Evolutionary conservation across 2,113 vertebrate species (phyloP).

Genomic region (Cololabis saira): DNA sequence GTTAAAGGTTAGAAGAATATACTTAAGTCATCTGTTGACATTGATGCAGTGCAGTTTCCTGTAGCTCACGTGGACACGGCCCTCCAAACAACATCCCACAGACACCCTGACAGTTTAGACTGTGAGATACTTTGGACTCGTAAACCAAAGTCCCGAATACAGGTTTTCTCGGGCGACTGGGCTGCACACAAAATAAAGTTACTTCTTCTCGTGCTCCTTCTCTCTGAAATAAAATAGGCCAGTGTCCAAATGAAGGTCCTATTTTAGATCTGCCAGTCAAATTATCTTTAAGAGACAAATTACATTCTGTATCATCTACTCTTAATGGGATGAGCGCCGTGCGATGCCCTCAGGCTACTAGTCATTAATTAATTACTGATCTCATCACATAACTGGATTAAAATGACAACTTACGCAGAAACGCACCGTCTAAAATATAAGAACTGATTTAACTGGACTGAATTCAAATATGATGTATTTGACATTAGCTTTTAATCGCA

Average conservation of each 20-base stretch:
- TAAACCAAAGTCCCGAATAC: no score
- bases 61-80: no score
- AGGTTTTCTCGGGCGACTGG: background rate
- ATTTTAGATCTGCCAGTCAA: slow-evolving; percentile 55
- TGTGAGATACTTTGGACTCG: no score
- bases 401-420: slow-evolving; percentile 46
- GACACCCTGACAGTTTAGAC: no score
- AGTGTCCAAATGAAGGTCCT: slow-evolving; percentile 58
- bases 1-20: no score
- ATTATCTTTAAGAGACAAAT: slow-evolving; percentile 69
- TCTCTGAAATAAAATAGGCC: slow-evolving; percentile 49
- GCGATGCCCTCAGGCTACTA: slow-evolving; percentile 41
- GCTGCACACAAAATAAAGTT: slow-evolving; percentile 14
- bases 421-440: slow-evolving; percentile 16
- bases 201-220: slow-evolving; percentile 29
- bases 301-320: slow-evolving; percentile 55
- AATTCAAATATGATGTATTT: slow-evolving; percentile 12
- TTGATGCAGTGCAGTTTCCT: no score
- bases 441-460: slow-evolving; percentile 35
- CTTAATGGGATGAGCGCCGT: slow-evolving; percentile 64
- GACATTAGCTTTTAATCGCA: background rate
- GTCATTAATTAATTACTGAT: slow-evolving; percentile 58
- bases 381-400: slow-evolving; percentile 46
- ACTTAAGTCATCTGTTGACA: no score
- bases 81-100: no score